These are phyloP conservation scores for Brenthis ino DNA, from an alignment of 2,888 invertebrate genomes.

Conservation along the genomic window DNA sequence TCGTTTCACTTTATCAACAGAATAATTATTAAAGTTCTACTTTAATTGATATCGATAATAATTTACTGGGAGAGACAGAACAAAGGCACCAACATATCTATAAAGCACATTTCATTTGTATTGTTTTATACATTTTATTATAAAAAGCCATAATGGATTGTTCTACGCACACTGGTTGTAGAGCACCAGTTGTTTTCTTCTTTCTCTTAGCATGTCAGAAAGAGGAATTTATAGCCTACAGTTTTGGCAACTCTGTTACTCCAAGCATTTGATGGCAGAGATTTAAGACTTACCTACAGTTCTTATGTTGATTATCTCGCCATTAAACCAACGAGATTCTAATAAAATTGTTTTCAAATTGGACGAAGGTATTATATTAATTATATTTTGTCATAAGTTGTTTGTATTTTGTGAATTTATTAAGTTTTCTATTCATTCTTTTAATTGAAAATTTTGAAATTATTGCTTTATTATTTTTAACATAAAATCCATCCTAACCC, in stretches of 20 bases:
- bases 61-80: conserved; percentile 20
- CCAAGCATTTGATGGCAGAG: conserved; percentile 39
- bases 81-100: conserved; percentile 27
- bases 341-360: conserved; percentile 33
- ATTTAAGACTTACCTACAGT: conserved; percentile 36
- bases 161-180: conserved; percentile 39
- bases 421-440: too few species aligned
- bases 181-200: conserved; percentile 37
- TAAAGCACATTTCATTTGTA: conserved; percentile 37
- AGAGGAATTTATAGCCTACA: conserved; percentile 41
- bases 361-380: background rate
- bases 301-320: conserved; percentile 39
- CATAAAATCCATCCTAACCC: too few species aligned
- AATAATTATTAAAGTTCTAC: conserved; percentile 11
- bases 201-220: conserved; percentile 39
- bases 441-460: too few species aligned
- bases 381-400: too few species aligned
- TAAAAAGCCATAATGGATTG: conserved; percentile 39
- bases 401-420: too few species aligned
- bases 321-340: conserved; percentile 40
- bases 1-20: background rate
- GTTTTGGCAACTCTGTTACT: conserved; percentile 42
- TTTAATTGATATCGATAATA: conserved; percentile 18
- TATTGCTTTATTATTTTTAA: too few species aligned
- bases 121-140: conserved; percentile 40